Evolutionary conservation across 2,888 invertebrate genomes (phyloP).

Genomic region (Lepas anatifera): DNA sequence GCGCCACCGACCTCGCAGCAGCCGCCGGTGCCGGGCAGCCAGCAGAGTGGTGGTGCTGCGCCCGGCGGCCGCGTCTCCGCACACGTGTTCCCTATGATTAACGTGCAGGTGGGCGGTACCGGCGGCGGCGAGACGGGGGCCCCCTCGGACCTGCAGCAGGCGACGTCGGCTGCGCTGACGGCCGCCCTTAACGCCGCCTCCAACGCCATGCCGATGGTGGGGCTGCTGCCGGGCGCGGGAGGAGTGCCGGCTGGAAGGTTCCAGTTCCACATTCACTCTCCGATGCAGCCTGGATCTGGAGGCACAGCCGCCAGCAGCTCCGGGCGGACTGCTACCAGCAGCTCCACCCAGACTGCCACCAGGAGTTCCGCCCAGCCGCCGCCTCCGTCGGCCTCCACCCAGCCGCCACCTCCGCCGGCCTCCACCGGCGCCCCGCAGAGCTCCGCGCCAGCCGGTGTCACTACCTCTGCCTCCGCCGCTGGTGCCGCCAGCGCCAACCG

Average conservation of each 20-base stretch:
- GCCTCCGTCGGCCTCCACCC: neutral
- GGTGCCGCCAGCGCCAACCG: constrained; percentile 12
- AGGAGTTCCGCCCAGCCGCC: constrained; percentile 13
- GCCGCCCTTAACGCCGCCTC: constrained; percentile 12
- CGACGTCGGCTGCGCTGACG: neutral
- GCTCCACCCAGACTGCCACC: neutral
- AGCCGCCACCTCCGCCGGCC: neutral
- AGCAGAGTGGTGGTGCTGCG: constrained; percentile 1
- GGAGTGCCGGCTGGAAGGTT: constrained; percentile 9
- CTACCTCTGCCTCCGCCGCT: constrained; percentile 15
- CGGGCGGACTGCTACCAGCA: neutral
- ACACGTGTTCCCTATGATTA: neutral
- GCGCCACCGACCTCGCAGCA: neutral
- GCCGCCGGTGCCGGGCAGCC: neutral
- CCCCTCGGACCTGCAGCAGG: neutral
- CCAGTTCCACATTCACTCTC: constrained; percentile 4
- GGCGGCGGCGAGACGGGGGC: neutral
- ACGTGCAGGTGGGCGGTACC: neutral
- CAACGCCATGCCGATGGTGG: constrained; percentile 5
- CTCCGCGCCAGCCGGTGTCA: no score
- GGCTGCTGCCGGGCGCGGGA: neutral
- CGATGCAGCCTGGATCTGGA: constrained; percentile 11
- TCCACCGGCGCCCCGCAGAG: constrained; percentile 7
- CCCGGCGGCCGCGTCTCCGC: constrained; percentile 4
- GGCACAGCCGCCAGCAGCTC: neutral